Conservation (phyloP, 2,797 vertebrate genomes). For the Nasua narica region DNA sequence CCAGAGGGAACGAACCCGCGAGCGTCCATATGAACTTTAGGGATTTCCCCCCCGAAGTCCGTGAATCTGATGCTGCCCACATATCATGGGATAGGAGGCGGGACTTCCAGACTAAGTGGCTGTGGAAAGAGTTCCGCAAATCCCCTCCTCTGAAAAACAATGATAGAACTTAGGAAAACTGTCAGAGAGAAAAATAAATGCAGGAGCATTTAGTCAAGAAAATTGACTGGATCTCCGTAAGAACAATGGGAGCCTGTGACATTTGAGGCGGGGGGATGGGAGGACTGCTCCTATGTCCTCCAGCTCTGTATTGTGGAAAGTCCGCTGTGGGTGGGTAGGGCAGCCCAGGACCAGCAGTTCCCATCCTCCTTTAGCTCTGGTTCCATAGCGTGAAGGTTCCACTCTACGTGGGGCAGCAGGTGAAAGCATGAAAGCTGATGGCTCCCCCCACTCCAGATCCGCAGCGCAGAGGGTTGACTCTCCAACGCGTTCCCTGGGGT, state of each 20-base stretch:
- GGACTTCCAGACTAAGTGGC: not conserved
- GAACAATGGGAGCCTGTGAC: not conserved
- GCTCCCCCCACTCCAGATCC: not conserved
- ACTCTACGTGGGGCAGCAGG: not conserved
- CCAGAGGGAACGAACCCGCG: not conserved
- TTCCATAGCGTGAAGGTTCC: not conserved
- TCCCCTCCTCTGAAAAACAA: not conserved
- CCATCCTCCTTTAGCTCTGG: not conserved
- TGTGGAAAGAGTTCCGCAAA: not conserved
- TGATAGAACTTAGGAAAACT: not conserved
- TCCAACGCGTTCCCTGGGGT: not conserved
- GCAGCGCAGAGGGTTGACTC: not conserved
- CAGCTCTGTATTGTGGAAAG: not conserved
- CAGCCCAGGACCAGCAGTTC: not conserved
- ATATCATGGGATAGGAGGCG: not conserved
- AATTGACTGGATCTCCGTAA: not conserved
- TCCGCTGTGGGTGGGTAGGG: not conserved
- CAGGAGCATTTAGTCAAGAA: not conserved
- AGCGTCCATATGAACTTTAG: not conserved
- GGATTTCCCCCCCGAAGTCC: not conserved
- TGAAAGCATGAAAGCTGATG: not conserved
- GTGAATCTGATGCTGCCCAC: conserved; percentile 9
- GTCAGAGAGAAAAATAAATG: not conserved
- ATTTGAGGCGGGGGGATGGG: not conserved
- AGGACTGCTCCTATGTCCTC: not conserved